phyloP scores from a whole-genome alignment of 2,888 invertebrate species.

The Ametastegia equiseti region DNA sequence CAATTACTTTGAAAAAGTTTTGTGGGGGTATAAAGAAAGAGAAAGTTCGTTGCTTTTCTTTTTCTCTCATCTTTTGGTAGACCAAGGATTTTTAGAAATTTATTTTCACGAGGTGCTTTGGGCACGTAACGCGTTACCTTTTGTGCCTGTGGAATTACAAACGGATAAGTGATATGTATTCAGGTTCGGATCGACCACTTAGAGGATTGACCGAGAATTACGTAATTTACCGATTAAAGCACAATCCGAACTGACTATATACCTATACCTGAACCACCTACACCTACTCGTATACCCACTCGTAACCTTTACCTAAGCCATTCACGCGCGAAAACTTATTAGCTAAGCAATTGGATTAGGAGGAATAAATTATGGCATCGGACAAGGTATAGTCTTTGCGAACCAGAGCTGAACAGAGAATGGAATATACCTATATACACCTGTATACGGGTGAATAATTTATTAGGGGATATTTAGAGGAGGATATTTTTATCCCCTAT shows the following conservation, averaged over 20 bases:
- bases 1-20: neutral
- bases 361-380: conserved; percentile 35
- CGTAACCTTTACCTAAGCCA: conserved; percentile 8
- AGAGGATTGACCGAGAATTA: conserved; percentile 41
- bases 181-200: neutral
- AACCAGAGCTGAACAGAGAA: neutral
- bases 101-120: neutral
- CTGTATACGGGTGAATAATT: neutral
- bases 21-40: neutral
- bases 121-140: neutral
- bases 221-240: conserved; percentile 38
- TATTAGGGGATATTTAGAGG: neutral
- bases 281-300: neutral
- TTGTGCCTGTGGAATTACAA: neutral
- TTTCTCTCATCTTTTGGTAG: neutral
- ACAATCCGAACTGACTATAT: neutral
- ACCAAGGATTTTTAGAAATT: neutral
- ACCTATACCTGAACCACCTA: neutral
- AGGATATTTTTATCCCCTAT: conserved; percentile 2
- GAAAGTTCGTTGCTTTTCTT: neutral
- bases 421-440: neutral
- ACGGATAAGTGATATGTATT: conserved; percentile 36
- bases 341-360: conserved; percentile 45
- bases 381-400: conserved; percentile 31
- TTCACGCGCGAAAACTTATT: conserved; percentile 38